Evolutionary conservation across 2,888 invertebrate species (phyloP).

Genomic region (Phrixothrix hirtus): DNA sequence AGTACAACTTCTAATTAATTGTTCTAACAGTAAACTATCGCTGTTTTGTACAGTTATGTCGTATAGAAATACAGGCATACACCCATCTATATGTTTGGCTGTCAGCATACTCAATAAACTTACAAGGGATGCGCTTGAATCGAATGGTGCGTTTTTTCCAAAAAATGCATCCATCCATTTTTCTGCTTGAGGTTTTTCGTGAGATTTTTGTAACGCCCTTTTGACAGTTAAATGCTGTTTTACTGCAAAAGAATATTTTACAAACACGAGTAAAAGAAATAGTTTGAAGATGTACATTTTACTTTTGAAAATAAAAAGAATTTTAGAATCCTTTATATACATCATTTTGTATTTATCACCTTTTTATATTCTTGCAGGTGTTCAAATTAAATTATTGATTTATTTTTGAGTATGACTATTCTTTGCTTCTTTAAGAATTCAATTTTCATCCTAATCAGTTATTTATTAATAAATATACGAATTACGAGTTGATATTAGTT

Average conservation of each 20-base stretch:
- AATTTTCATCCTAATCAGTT: too few species aligned
- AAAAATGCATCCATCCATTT: constrained; percentile 51
- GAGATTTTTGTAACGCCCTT: constrained; percentile 51
- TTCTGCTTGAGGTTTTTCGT: constrained; percentile 50
- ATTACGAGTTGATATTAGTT: too few species aligned
- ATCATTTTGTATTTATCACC: neutral
- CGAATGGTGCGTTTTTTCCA: constrained; percentile 39
- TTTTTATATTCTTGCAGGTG: neutral
- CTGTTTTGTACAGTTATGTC: constrained; percentile 63
- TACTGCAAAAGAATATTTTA: too few species aligned
- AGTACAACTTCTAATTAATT: constrained; percentile 62
- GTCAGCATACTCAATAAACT: constrained; percentile 65
- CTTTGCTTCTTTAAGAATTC: too few species aligned
- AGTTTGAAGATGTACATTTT: neutral
- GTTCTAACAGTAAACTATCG: constrained; percentile 62
- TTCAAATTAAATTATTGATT: too few species aligned
- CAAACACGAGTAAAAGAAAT: neutral
- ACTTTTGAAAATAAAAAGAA: neutral
- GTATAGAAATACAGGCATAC: constrained; percentile 70
- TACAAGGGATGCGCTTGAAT: constrained; percentile 65
- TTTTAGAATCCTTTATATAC: neutral
- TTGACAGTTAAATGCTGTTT: too few species aligned
- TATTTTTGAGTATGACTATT: too few species aligned
- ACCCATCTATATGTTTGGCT: constrained; percentile 63
- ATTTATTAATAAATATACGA: too few species aligned